These are phyloP conservation scores for Upupa epops DNA, from an alignment of 2,113 vertebrate species.

Conservation along the genomic window DNA sequence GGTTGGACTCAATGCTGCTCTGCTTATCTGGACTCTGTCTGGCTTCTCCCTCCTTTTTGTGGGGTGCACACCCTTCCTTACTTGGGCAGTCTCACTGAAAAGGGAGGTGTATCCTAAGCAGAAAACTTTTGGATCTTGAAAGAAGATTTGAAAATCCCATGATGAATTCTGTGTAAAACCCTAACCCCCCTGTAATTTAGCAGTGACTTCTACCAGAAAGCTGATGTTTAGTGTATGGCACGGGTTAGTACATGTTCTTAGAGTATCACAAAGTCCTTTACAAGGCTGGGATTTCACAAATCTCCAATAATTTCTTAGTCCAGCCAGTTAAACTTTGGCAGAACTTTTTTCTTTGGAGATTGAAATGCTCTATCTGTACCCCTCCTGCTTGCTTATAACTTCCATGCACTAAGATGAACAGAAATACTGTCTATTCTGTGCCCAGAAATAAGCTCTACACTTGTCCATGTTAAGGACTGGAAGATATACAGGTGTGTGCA, in stretches of 20 bases:
- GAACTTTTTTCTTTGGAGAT: neutral
- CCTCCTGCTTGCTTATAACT: neutral
- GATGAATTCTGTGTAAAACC: neutral
- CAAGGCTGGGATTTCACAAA: neutral
- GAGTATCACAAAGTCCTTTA: neutral
- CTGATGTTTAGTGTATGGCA: neutral
- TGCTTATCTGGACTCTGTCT: neutral
- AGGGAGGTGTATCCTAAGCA: neutral
- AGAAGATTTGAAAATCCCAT: neutral
- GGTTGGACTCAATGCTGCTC: neutral
- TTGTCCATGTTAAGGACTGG: neutral
- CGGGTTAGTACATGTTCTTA: neutral
- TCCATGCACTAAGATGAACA: neutral
- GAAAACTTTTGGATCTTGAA: neutral
- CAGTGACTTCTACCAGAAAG: neutral
- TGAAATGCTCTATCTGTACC: neutral
- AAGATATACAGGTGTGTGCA: neutral
- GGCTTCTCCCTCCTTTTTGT: neutral
- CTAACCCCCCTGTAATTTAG: neutral
- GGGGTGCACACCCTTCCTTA: neutral
- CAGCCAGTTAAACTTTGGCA: neutral
- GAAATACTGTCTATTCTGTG: neutral
- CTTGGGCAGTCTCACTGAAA: neutral
- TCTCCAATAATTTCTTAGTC: neutral
- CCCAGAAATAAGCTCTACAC: neutral